phyloP scores from a whole-genome alignment of 2,113 vertebrate genomes.

The Dinomys branickii region DNA sequence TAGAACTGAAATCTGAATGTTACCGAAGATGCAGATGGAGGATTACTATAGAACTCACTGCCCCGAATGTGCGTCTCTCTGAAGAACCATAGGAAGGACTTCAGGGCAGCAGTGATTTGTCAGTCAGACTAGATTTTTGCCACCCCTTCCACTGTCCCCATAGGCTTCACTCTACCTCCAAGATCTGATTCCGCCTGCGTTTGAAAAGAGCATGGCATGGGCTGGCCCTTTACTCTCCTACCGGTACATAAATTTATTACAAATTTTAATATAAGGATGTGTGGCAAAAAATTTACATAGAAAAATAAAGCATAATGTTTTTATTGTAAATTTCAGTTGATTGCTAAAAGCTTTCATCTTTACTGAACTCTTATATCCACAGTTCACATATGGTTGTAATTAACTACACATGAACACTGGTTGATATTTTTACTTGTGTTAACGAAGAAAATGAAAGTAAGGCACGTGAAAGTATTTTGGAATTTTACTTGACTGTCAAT shows the following conservation, averaged over 20 bases:
- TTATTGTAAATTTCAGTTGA: neutral
- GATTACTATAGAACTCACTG: neutral
- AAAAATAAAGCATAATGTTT: neutral
- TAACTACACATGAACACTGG: neutral
- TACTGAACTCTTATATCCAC: neutral
- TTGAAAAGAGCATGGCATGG: neutral
- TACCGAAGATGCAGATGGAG: neutral
- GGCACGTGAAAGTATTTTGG: neutral
- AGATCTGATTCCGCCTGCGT: neutral
- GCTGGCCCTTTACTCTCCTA: neutral
- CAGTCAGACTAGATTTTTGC: neutral
- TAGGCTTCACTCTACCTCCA: neutral
- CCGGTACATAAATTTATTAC: neutral
- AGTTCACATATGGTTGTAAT: neutral
- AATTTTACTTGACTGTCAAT: neutral
- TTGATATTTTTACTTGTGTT: constrained; percentile 4
- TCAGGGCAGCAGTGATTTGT: neutral
- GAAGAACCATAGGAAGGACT: neutral
- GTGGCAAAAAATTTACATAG: neutral
- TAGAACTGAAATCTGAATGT: neutral
- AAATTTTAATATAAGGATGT: neutral
- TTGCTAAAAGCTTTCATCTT: neutral
- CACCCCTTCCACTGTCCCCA: neutral
- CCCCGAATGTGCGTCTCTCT: neutral
- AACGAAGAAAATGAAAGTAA: constrained; percentile 7